A percentile compares a stretch with the other conserved stretches of the same genome.
Conservation (phyloP, 2,888 invertebrate species). For the Morpho deidamia region DNA sequence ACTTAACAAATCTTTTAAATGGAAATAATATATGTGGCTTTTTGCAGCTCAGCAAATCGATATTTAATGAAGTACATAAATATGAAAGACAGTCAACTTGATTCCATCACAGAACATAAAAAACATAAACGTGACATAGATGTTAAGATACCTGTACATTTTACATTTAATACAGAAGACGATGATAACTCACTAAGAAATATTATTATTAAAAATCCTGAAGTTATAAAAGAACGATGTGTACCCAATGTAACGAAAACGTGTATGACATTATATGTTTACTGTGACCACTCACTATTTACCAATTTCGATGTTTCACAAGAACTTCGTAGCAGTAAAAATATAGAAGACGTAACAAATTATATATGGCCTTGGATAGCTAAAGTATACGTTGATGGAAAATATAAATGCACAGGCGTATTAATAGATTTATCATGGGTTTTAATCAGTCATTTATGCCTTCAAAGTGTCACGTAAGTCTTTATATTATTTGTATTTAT, state of each 20-base stretch:
- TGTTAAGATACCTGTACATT: slow-evolving; percentile 44
- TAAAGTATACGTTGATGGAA: slow-evolving; percentile 84
- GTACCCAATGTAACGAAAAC: slow-evolving; percentile 65
- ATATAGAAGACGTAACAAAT: slow-evolving; percentile 28
- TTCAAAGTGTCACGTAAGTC: slow-evolving; percentile 56
- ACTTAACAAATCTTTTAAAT: background rate
- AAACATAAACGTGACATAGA: slow-evolving; percentile 40
- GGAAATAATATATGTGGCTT: background rate
- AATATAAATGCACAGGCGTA: slow-evolving; percentile 83
- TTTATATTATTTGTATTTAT: background rate
- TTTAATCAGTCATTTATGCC: slow-evolving; percentile 77
- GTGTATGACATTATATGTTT: slow-evolving; percentile 76
- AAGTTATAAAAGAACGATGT: slow-evolving; percentile 62
- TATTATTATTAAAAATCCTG: slow-evolving; percentile 50
- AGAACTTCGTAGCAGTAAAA: slow-evolving; percentile 36
- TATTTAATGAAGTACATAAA: slow-evolving; percentile 58
- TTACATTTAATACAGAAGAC: slow-evolving; percentile 42
- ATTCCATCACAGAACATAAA: slow-evolving; percentile 29
- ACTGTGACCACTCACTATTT: slow-evolving; percentile 67
- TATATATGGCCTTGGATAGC: slow-evolving; percentile 85
- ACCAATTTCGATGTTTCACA: slow-evolving; percentile 48
- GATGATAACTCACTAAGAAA: slow-evolving; percentile 36
- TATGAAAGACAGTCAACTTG: slow-evolving; percentile 42
- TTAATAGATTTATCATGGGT: slow-evolving; percentile 83
- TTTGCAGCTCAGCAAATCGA: slow-evolving; percentile 57